phyloP scores from a whole-genome alignment of 2,797 vertebrate genomes.

The Prunella strophiata region DNA sequence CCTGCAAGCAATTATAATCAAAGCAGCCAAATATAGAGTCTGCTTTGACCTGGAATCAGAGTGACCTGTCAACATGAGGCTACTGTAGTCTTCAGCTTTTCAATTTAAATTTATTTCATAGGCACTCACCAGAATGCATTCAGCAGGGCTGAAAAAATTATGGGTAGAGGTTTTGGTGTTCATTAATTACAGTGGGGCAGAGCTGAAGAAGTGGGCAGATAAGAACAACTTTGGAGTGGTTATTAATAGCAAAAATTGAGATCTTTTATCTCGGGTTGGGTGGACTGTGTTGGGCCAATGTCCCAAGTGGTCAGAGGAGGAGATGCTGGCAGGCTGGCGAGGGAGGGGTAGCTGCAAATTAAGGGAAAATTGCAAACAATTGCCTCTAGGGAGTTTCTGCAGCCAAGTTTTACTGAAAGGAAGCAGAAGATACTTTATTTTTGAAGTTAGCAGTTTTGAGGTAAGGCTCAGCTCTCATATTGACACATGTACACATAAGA shows the following conservation, averaged over 20 bases:
- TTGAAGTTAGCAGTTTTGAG: background rate
- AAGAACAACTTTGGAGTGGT: background rate
- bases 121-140: background rate
- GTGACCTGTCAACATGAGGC: slow-evolving; percentile 43
- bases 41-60: slow-evolving; percentile 38
- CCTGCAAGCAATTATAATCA: slow-evolving; percentile 50
- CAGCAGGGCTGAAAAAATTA: background rate
- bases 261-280: background rate
- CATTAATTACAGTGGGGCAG: slow-evolving; percentile 9
- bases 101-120: background rate
- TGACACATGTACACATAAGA: background rate
- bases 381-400: background rate
- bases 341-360: background rate
- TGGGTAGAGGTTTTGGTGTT: background rate
- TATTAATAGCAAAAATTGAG: background rate
- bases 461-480: background rate
- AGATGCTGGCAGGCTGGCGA: background rate
- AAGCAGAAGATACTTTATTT: background rate
- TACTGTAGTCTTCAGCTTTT: slow-evolving; percentile 42
- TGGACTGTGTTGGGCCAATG: background rate
- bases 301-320: accelerated
- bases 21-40: slow-evolving; percentile 26
- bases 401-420: background rate
- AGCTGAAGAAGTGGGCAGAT: background rate
- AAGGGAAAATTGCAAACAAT: background rate